Conservation (phyloP, 2,113 vertebrate species). For the Anguilla rostrata region DNA sequence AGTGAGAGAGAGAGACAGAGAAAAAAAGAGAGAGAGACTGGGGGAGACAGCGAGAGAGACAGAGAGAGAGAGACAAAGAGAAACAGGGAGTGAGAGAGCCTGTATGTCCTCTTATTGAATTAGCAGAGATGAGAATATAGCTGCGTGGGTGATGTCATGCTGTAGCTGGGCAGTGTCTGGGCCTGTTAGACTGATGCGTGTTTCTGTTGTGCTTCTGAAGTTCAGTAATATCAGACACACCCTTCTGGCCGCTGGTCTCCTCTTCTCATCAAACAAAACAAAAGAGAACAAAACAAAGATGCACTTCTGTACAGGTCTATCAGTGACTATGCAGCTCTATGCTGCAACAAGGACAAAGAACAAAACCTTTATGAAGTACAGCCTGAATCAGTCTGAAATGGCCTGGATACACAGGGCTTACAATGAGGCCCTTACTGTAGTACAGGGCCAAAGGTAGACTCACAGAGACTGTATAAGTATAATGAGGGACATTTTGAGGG, state of each 20-base stretch:
- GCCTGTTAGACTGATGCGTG: background rate
- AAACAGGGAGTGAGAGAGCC: background rate
- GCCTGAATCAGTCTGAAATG: background rate
- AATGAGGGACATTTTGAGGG: background rate
- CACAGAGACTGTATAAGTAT: background rate
- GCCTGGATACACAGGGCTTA: background rate
- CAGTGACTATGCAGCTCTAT: background rate
- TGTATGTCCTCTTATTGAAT: slow-evolving; percentile 12
- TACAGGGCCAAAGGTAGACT: background rate
- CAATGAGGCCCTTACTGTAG: background rate
- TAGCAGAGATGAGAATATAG: slow-evolving; percentile 19
- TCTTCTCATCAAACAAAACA: background rate
- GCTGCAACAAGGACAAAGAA: background rate
- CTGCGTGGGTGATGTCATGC: slow-evolving; percentile 16
- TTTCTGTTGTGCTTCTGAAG: slow-evolving; percentile 6
- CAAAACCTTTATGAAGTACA: background rate
- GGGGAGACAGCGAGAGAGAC: no score
- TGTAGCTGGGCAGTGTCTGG: slow-evolving; percentile 19
- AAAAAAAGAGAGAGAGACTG: no score
- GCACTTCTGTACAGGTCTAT: background rate
- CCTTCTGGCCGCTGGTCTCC: background rate
- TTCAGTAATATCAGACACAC: slow-evolving; percentile 18
- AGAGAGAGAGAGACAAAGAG: no score
- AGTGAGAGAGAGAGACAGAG: no score
- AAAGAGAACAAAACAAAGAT: background rate